phyloP scores from a whole-genome alignment of 30 jellyfish, hydroid and myxozoan species.

The Aurelia aurita complex sp. Pacific region DNA sequence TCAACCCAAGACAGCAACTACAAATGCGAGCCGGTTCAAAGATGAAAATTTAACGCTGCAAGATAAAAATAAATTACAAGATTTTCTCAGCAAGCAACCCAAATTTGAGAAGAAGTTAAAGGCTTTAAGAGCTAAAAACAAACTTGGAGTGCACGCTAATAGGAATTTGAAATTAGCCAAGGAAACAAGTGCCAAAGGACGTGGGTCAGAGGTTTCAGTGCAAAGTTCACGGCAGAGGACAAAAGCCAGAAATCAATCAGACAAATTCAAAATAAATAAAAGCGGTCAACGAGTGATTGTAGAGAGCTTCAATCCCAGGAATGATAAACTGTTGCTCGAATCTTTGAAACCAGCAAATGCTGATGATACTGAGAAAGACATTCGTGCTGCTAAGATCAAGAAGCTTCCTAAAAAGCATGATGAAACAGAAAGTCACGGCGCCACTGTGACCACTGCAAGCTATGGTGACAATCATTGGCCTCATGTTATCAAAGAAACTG shows the following conservation, averaged over 20 bases:
- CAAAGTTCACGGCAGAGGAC: no score
- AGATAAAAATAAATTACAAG: conserved; percentile 9
- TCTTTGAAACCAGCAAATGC: conserved; percentile 9
- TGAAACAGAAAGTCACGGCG: no score
- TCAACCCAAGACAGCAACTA: no score
- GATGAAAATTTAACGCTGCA: background rate
- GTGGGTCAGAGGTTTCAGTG: no score
- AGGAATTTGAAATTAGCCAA: no score
- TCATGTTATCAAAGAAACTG: conserved; percentile 24
- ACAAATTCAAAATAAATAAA: background rate
- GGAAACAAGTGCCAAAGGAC: no score
- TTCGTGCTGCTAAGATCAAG: no score
- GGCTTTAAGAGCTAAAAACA: background rate
- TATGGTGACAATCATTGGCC: background rate
- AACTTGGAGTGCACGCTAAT: no score
- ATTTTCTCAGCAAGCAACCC: conserved; percentile 35
- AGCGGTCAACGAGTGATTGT: conserved; percentile 37
- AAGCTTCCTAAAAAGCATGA: no score
- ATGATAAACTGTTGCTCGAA: conserved; percentile 21
- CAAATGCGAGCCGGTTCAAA: background rate
- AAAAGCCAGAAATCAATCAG: no score
- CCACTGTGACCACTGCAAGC: no score
- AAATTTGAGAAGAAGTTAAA: conserved; percentile 15
- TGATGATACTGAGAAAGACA: no score
- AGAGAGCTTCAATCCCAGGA: conserved; percentile 10